Evolutionary conservation across 1,140 invertebrate species (phyloP).

Genomic region (Cephus cinctus): DNA sequence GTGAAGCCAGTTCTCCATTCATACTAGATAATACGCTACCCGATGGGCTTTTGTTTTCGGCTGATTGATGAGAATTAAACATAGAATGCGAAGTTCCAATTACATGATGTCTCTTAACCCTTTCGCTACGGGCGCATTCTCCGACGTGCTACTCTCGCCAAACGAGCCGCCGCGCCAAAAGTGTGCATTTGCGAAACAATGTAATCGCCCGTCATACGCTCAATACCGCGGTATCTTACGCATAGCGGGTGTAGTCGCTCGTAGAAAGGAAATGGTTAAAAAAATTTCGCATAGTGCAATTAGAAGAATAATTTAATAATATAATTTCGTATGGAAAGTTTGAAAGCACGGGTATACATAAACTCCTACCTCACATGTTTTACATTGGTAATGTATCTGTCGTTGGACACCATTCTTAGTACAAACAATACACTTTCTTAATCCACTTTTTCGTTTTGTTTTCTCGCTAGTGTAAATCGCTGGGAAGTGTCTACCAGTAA

Average conservation of each 20-base stretch:
- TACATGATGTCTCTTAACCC: too few species aligned
- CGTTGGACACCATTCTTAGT: constrained; percentile 9
- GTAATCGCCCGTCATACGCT: background rate
- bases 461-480: constrained; percentile 13
- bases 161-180: constrained; percentile 1
- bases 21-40: too few species aligned
- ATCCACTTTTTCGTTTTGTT: constrained; percentile 9
- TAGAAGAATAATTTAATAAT: too few species aligned
- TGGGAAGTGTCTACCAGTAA: constrained; percentile 13
- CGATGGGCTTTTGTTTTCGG: too few species aligned
- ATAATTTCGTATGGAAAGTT: background rate
- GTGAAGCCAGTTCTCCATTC: too few species aligned
- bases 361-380: constrained; percentile 1
- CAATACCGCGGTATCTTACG: constrained; percentile 7
- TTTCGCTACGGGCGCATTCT: constrained; percentile 5
- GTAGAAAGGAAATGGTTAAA: constrained; percentile 5
- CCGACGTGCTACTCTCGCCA: background rate
- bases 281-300: too few species aligned
- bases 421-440: constrained; percentile 14
- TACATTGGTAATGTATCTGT: constrained; percentile 13
- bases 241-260: constrained; percentile 1
- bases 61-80: too few species aligned
- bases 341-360: background rate
- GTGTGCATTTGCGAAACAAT: constrained; percentile 6
- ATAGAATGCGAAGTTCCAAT: too few species aligned